Base-by-base conservation (phyloP, 2,113 vertebrate genomes). In the Tapirus terrestris region DNA sequence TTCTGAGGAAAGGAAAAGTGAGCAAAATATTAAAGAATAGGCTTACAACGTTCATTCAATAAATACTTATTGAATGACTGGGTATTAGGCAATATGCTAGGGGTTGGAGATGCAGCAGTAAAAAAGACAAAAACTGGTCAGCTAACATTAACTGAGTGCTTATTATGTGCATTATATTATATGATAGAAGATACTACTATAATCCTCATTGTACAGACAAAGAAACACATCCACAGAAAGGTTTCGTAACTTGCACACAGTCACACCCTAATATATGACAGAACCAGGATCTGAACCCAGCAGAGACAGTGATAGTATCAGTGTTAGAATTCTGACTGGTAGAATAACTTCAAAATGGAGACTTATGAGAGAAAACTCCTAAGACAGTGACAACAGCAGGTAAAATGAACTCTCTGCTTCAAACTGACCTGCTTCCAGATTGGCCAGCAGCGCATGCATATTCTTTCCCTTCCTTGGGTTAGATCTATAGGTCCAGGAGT, bases 11-110 rank as follows among this genome's bases (percentile, higher is more conserved):
- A 63, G 29, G 39, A 85, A 96, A 91, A 11, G 16, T 63, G 45
- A 10, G 13, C 76, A 94, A 96, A 90, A 88, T 81, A 95, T 85
- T 95, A 96, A 87, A 92, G n/a, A 89, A 84, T 65, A 43, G 36
- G 65, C 13, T 87, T 89, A 65, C 12, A 89, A 89, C 29, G 96
- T 51, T 86, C 8, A 86, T 83, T 81, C n/a, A 89, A 53, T 77
- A 96, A 89, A 87, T 63, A 73, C 20, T 81, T 95, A 67, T 51
- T 81, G 77, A 97, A 92, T 23, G 33, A 80, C 21, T 87, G 23
- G 33, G 16, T 81, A 83, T 82, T 94, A 83, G n/a, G 25, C n/a
- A 70, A 45, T 79, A 82, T 87, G 23, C 17, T 39, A 86, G 10
- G 77, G 18, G 29, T 13, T 94, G 21, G 53, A 70, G 25, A 94